Evolutionary conservation across 1,140 invertebrate genomes (phyloP), one percentile per base, ranked within the genome.

Genomic region (Gonatopus flavifemur): DNA sequence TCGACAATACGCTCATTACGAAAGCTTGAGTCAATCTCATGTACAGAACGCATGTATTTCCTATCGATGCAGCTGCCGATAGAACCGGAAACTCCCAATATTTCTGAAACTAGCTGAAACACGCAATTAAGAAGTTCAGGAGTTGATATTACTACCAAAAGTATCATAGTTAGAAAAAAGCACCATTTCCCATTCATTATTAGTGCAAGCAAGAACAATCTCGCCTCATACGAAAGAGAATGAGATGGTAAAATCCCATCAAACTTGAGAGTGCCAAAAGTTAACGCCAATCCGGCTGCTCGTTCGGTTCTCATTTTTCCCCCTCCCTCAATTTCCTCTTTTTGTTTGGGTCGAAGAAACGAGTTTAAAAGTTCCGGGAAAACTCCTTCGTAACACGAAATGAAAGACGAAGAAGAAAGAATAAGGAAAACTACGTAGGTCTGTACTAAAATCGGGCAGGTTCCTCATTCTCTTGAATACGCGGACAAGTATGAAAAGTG

Each of bases 241-340:
- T 31, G 13, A 31, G 9, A 40, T 28, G 43, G 44, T 52, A 44
- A 51, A 62, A 66, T 62, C 63, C 64, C 62, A 66, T 65, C 64
- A 64, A 66, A 66, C 49, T 66, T 65, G 55, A 56, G 57, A 61
- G 50, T 59, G 62, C 49, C 56, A 44, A 65, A 65, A 66, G 62
- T 65, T 66, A 60, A 66, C 59, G 49, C 46, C n/a, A n/a, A n/a
- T n/a, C n/a, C 32, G 30, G 41, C 25, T 41, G 35, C 42, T 49
- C 40, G 57, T 57, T 62, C 38, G 53, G 28, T 49, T 59, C 48
- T 42, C 44, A 40, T 42, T 46, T 56, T 52, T 50, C 56, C 55
- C 31, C n/a, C 13, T 42, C 28, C 31, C 9, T 9, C 12, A 2
- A 2, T n/a, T 18, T 22, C 13, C 28, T 28, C 28, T 35, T 52